Conservation (phyloP, 2,888 invertebrate genomes). For the Abscondita cerata region DNA sequence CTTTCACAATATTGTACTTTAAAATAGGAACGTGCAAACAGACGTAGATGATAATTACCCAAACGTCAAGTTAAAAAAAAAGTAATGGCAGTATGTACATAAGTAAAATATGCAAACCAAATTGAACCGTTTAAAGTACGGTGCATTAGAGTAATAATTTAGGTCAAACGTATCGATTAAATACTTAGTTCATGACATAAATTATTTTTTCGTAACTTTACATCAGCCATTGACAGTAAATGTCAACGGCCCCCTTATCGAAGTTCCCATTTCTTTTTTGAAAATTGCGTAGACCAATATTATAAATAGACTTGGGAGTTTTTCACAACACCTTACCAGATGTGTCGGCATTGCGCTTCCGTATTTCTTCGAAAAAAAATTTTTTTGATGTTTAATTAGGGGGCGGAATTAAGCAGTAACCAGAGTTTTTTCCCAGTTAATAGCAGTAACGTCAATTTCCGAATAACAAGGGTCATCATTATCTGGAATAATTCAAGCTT, state of each 20-base stretch:
- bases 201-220: conserved; percentile 7
- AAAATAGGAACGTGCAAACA: too few relatives aligned
- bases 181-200: not conserved
- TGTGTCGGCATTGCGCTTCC: not conserved
- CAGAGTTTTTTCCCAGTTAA: too few relatives aligned
- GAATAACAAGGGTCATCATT: too few relatives aligned
- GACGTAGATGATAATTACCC: too few relatives aligned
- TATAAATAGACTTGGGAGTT: not conserved
- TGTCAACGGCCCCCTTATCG: conserved; percentile 7
- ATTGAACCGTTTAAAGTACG: conserved; percentile 2
- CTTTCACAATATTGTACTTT: too few relatives aligned
- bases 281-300: not conserved
- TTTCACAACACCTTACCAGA: not conserved
- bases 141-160: not conserved
- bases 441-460: too few relatives aligned
- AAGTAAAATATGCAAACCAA: not conserved
- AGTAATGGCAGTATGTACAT: not conserved
- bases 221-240: not conserved
- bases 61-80: too few relatives aligned
- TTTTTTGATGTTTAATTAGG: not conserved
- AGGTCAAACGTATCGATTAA: conserved; percentile 4
- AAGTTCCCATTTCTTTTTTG: conserved; percentile 1
- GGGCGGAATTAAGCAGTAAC: too few relatives aligned
- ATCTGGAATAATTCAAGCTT: conserved; percentile 1
- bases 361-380: not conserved